Evolutionary conservation across 2,888 invertebrate species (phyloP).

Genomic region (Dysmachus trigonus): DNA sequence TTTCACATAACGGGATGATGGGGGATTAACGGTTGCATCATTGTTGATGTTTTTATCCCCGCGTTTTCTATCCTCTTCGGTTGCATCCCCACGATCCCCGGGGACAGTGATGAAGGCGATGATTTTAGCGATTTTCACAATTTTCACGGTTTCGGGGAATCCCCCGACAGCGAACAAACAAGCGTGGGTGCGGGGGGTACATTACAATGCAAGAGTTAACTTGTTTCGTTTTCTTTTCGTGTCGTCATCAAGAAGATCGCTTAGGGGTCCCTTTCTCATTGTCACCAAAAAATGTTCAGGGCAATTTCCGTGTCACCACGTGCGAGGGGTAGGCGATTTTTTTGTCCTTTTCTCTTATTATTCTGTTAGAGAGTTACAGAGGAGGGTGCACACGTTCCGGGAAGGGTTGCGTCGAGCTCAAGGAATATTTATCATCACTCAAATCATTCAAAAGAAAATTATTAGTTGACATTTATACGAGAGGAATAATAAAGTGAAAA

Average conservation of each 20-base stretch:
- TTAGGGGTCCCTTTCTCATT: too few species aligned
- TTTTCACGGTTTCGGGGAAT: too few species aligned
- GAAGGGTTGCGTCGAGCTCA: background rate
- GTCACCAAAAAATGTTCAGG: too few species aligned
- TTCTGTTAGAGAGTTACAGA: too few species aligned
- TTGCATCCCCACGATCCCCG: background rate
- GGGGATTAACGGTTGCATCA: background rate
- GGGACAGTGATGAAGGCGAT: background rate
- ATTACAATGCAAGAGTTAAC: background rate
- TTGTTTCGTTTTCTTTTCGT: background rate
- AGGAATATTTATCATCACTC: constrained; percentile 1
- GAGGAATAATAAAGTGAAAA: constrained; percentile 26
- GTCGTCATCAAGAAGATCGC: too few species aligned
- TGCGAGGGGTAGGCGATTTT: background rate
- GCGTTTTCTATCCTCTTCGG: too few species aligned
- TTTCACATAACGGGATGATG: background rate
- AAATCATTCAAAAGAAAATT: background rate
- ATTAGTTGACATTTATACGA: constrained; percentile 32
- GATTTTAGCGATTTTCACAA: background rate
- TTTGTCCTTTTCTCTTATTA: background rate
- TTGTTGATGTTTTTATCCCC: background rate
- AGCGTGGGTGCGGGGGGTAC: background rate
- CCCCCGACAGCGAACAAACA: background rate
- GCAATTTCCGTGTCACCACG: too few species aligned
- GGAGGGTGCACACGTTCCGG: background rate